phyloP scores from a whole-genome alignment of 2,113 vertebrate genomes.

The Takifugu flavidus region DNA sequence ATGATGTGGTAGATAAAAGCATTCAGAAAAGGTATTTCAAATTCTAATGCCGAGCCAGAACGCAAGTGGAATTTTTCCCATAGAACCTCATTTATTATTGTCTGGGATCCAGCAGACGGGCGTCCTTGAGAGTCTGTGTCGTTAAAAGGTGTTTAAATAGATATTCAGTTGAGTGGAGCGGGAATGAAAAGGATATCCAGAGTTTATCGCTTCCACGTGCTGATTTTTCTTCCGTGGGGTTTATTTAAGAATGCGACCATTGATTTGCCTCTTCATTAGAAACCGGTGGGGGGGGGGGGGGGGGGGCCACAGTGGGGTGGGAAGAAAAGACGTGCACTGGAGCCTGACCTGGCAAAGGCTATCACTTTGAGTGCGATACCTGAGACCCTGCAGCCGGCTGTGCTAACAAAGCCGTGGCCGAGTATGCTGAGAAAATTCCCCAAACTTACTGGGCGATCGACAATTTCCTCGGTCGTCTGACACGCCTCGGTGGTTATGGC shows the following conservation, averaged over 20 bases:
- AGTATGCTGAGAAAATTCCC: conserved; percentile 26
- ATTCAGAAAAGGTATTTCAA: conserved; percentile 45
- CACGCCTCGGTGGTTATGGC: neutral
- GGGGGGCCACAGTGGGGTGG: neutral
- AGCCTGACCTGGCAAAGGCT: conserved; percentile 62
- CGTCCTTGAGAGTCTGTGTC: conserved; percentile 12
- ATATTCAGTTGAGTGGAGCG: conserved; percentile 33
- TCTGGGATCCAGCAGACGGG: conserved; percentile 33
- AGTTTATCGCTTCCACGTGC: no score
- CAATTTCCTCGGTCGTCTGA: neutral
- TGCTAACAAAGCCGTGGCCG: conserved; percentile 43
- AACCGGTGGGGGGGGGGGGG: neutral
- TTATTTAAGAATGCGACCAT: neutral
- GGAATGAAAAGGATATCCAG: conserved; percentile 6
- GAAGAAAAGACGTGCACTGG: conserved; percentile 38
- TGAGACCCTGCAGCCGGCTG: conserved; percentile 41
- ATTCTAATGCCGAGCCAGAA: conserved; percentile 27
- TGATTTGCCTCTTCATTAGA: neutral
- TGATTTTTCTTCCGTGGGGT: no score
- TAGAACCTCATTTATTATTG: no score
- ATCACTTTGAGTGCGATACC: conserved; percentile 58
- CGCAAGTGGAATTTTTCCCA: neutral
- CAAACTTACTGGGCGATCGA: conserved; percentile 28
- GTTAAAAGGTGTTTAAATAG: conserved; percentile 12
- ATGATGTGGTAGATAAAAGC: conserved; percentile 22